Percentiles rank a stretch among this genome's conserved stretches.
phyloP scores from a whole-genome alignment of 64 coral and sea anemone species.

The Dendrophyllia cribrosa region DNA sequence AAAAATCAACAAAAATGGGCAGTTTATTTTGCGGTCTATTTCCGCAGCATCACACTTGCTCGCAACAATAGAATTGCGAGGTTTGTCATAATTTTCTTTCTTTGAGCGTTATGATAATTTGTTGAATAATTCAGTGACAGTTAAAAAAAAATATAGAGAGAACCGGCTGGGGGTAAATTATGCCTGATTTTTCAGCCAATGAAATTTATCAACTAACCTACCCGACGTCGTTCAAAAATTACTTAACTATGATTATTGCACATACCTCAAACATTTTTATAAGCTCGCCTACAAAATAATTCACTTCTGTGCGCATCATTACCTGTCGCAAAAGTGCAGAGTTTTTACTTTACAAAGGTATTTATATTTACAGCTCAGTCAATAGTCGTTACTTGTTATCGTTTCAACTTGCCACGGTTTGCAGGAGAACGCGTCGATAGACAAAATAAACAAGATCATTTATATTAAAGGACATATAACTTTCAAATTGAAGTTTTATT shows the following conservation, averaged over 20 bases:
- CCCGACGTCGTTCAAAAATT: too few relatives aligned
- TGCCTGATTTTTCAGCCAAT: background rate
- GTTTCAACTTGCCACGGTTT: background rate
- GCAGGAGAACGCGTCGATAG: too few relatives aligned
- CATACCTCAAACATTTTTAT: too few relatives aligned
- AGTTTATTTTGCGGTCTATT: background rate
- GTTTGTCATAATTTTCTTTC: background rate
- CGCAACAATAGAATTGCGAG: background rate
- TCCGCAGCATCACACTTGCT: background rate
- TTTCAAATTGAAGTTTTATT: too few relatives aligned
- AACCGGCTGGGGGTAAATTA: background rate
- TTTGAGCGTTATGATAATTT: background rate
- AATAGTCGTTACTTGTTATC: background rate
- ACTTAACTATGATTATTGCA: too few relatives aligned
- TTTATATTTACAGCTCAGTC: background rate
- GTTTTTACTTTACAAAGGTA: background rate
- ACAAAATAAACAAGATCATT: too few relatives aligned
- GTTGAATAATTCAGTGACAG: slow-evolving; percentile 3
- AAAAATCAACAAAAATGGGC: background rate
- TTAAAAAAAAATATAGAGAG: background rate
- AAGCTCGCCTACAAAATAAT: too few relatives aligned
- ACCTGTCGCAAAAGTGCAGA: too few relatives aligned
- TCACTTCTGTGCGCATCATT: too few relatives aligned
- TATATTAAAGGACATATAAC: too few relatives aligned
- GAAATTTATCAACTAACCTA: background rate